Base-by-base conservation (phyloP, 2,797 vertebrate genomes). In the Urosaurus nigricauda region DNA sequence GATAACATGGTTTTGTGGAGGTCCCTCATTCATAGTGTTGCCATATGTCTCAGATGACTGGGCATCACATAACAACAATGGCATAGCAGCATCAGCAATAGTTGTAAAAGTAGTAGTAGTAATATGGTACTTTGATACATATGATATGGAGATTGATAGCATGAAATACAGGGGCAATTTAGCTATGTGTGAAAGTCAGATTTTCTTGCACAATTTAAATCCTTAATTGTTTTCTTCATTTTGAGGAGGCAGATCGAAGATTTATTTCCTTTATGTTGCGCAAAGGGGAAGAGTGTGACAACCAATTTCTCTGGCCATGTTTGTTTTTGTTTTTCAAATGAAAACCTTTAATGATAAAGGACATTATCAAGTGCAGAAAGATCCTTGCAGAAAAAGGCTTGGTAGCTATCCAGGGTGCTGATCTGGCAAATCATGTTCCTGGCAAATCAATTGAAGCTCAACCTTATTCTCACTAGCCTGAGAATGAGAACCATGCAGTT, bases 341-440 rank as follows among this genome's bases (percentile, higher is more conserved):
- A 24, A 60, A 63, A 80, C 24, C 12, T n/a, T 43, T 29, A 35
- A 16, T 5, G 12, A 63, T 68, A 14, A 58, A 63, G 29, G 51
- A 1, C 35, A 84, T 4, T 14, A 17, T 79, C 51, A 74, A 21
- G 21, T 14, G 51, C 32, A 4, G 5, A 79, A 63, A 43, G 17
- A 60, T 13, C 70, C 47, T 51, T 63, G 21, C 32, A 5, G 4
- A 2, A 26, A 51, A n/a, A 21, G 58, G 4, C 51, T 11, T 9
- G 73, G n/a, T 35, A 73, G 79, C 83, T 88, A 71, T 88, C 60
- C 70, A 85, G 32, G 83, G 60, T 88, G 19, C 87, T 88, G 83
- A 85, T 51, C 8, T 0, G 8, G 17, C 3, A n/a, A n/a, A n/a
- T n/a, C n/a, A 29, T 70, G 37, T 11, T 43, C 32, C 65, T 68